Evolutionary conservation across 2,113 vertebrate genomes (phyloP), one percentile per base, ranked within the genome.

Genomic region (Heterotilapia buettikoferi): DNA sequence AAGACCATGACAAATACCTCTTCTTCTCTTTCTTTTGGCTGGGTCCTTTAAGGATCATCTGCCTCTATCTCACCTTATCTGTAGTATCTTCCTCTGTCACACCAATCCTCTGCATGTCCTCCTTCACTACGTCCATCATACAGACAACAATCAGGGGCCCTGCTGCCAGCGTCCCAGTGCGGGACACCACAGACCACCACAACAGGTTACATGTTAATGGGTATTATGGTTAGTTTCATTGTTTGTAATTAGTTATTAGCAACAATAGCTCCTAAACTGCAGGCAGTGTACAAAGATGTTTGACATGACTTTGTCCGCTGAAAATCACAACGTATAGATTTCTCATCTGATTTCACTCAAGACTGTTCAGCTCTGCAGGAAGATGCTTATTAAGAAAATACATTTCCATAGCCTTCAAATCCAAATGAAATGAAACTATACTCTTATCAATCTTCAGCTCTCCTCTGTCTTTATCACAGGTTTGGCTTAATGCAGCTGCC

Each of bases 401-500:
- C 5, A 36, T 56, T 80, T 26, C 5, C 5, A 14, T 16, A 7
- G 24, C 13, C 11, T 45, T 54, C n/a, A 53, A 87, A 76, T n/a
- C 8, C 19, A 40, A 40, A 45, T 53, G 6, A 21, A 87, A 73
- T 76, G 6, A 63, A 83, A 85, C n/a, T 4, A 4, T 52, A 13
- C n/a, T 24, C 1, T 3, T 29, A 3, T 36, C 26, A 1, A 33
- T 78, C 4, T 24, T 10, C 18, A 21, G 78, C 18, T 86, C 5
- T 80, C 1, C 9, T 88, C 21, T 18, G 7, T 78, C 38, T 84
- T 26, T 16, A 29, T 56, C 19, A 11, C 3, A 97, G 97, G 96
- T 97, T 31, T 97, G 97, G 96, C 92, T 97, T 29, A 94, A 96
- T 88, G 97, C 97, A 26, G 96, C 96, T 26, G 94, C 95, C 26